Evolutionary conservation across 2,113 vertebrate species (phyloP).

Genomic region (Otis tarda): DNA sequence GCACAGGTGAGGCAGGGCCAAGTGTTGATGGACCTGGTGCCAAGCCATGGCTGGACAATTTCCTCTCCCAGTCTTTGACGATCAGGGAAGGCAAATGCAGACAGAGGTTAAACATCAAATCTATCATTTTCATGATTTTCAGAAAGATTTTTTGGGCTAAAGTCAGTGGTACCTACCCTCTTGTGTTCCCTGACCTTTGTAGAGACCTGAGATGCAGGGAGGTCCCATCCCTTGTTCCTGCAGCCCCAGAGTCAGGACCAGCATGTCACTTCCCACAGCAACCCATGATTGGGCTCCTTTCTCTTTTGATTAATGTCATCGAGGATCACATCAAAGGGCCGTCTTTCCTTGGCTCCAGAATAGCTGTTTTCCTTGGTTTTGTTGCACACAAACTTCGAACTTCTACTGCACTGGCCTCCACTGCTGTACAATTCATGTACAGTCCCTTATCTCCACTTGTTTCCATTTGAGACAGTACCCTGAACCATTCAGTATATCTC

Average conservation of each 20-base stretch:
- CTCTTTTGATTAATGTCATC: not conserved
- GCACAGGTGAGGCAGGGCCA: not conserved
- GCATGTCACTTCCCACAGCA: not conserved
- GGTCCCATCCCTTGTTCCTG: not conserved
- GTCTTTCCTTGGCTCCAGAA: not conserved
- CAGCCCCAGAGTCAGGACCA: not conserved
- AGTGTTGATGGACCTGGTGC: not conserved
- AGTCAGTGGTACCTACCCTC: not conserved
- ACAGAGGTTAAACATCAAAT: not conserved
- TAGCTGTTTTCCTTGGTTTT: not conserved
- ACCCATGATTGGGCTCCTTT: not conserved
- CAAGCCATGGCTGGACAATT: not conserved
- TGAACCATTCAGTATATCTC: not conserved
- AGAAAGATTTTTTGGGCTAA: not conserved
- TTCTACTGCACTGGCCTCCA: not conserved
- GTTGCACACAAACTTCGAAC: not conserved
- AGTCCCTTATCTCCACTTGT: not conserved
- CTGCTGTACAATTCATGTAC: fast-evolving
- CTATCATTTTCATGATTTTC: not conserved
- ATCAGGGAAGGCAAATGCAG: not conserved
- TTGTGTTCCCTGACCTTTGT: not conserved
- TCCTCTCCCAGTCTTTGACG: not conserved
- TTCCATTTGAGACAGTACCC: not conserved
- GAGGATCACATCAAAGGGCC: not conserved
- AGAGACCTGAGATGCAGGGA: not conserved